Evolutionary conservation across 2,113 vertebrate species (phyloP), one percentile per base, ranked within the genome.

Genomic region (Lates calcarifer): DNA sequence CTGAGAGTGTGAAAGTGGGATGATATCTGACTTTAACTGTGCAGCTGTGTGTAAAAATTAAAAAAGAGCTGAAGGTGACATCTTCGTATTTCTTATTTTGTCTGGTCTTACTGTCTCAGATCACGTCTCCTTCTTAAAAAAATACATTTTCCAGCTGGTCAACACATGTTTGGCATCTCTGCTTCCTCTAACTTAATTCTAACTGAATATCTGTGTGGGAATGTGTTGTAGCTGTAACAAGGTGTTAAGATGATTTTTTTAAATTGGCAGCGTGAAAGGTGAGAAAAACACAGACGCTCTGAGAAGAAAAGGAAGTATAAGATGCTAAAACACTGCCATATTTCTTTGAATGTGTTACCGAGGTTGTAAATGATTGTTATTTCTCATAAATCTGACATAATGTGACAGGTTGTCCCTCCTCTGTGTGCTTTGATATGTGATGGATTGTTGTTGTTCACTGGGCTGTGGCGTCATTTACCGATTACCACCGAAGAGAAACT

Each of bases 401-500:
- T 5, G 13, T 17, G 14, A 15, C 41, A 43, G 41, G 41, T 11
- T 14, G 13, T 61, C 35, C n/a, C 26, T 31, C 31, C 33, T 63
- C 14, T 15, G 28, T 37, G 15, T 45, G 39, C 22, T 68, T 15
- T 39, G 53, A 71, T 29, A 45, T 24, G 5, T 5, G 45, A 24
- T 0, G 47, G 77, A 28, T 70, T 39, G 3, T 61, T 64, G 41
- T 51, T 73, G 61, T 26, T 61, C 60, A 10, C 10, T 6, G 5
- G 6, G 33, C 62, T 70, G 65, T 57, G 51, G 73, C 47, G 13
- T 77, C 0, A 63, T 58, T 81, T 63, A 72, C 62, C 0, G 15
- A 31, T 15, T 20, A 28, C 63, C 57, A 82, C 26, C 47, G 15
- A 69, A 78, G 56, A 51, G 74, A 61, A 65, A 75, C 18, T 47